phyloP scores from a whole-genome alignment of 2,888 invertebrate species.

The Gisinianus flammeolus region DNA sequence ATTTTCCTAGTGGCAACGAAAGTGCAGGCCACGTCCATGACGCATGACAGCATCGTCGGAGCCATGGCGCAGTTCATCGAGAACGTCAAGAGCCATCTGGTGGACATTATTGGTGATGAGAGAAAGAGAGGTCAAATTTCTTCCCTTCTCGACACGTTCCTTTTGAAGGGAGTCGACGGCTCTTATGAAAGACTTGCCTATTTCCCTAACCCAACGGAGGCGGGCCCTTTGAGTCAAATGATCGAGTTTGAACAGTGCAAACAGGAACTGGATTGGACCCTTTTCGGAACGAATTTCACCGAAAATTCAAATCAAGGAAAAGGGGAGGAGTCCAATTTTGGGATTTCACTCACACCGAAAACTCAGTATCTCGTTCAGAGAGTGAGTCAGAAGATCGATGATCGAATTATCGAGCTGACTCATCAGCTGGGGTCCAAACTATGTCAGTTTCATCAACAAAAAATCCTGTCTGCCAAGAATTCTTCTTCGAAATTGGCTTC shows the following conservation, averaged over 20 bases:
- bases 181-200: background rate
- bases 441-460: too few species aligned
- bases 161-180: background rate
- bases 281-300: background rate
- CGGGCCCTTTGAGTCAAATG: background rate
- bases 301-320: too few species aligned
- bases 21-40: background rate
- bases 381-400: too few species aligned
- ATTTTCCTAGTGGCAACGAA: background rate
- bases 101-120: background rate
- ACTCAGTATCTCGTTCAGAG: too few species aligned
- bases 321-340: too few species aligned
- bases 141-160: background rate
- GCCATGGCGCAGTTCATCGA: background rate
- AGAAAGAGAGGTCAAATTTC: background rate
- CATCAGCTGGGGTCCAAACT: too few species aligned
- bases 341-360: too few species aligned
- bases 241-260: background rate
- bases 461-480: too few species aligned
- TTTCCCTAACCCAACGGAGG: background rate
- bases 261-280: background rate
- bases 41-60: background rate
- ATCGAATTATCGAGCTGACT: too few species aligned
- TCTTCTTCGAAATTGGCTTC: too few species aligned
- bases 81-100: background rate